A percentile compares a stretch with the other conserved stretches of the same genome.
These are phyloP conservation scores for Muntiacus muntjak DNA, from an alignment of 2,113 vertebrate genomes.

Conservation along the genomic window DNA sequence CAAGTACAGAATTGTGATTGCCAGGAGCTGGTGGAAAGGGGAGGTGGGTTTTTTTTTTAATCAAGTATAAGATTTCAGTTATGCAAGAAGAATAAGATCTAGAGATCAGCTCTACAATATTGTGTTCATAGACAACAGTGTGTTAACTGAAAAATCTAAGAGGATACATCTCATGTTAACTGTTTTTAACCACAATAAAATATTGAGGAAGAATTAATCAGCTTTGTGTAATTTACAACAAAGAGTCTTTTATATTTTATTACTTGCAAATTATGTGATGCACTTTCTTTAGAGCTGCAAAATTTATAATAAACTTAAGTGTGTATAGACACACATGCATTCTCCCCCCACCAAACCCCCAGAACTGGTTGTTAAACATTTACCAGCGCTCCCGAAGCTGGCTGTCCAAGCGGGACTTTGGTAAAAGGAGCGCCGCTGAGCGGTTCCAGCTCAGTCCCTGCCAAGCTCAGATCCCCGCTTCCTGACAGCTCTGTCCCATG, in stretches of 20 bases:
- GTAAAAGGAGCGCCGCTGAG: background rate
- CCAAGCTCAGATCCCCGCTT: background rate
- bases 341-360: background rate
- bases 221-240: background rate
- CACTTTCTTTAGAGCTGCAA: background rate
- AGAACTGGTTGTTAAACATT: background rate
- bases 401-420: background rate
- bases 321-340: too few relatives aligned
- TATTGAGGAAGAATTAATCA: background rate
- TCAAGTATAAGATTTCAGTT: background rate
- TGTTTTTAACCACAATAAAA: background rate
- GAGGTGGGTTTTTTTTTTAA: background rate
- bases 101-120: background rate
- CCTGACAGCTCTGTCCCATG: background rate
- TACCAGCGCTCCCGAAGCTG: background rate
- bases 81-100: background rate
- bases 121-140: background rate
- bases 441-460: background rate
- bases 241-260: background rate
- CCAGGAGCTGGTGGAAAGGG: background rate
- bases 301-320: background rate
- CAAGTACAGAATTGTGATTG: background rate
- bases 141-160: background rate
- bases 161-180: background rate
- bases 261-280: background rate